Evolutionary conservation across 2,113 vertebrate species (phyloP).

Genomic region (Eptesicus fuscus): DNA sequence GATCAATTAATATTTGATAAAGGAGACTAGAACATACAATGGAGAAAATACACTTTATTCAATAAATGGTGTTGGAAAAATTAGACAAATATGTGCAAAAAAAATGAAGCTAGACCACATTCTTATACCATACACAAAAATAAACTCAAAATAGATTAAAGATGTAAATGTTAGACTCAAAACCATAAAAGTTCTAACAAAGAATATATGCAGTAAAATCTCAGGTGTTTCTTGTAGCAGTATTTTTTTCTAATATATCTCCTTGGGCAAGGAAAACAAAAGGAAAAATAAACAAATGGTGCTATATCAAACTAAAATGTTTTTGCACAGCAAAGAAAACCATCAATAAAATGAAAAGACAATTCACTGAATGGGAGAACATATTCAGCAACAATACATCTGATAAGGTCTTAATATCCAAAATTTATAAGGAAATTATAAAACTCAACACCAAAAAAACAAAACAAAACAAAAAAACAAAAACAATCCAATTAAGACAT

Average conservation of each 20-base stretch:
- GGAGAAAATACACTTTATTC: neutral
- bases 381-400: neutral
- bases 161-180: neutral
- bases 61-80: neutral
- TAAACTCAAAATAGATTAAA: neutral
- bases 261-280: neutral
- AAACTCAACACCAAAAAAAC: neutral
- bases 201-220: neutral
- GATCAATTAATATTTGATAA: neutral
- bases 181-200: neutral
- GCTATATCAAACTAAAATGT: neutral
- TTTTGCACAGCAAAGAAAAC: neutral
- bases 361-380: neutral
- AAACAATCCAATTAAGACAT: neutral
- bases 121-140: neutral
- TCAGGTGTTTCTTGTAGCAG: neutral
- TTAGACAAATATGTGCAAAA: neutral
- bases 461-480: neutral
- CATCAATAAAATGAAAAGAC: neutral
- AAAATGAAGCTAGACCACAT: neutral
- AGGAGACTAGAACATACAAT: neutral
- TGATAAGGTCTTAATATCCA: neutral
- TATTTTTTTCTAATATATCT: neutral
- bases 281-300: neutral
- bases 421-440: neutral